Evolutionary conservation across 2,888 invertebrate species (phyloP).

Genomic region (Agonopterix heracliana): DNA sequence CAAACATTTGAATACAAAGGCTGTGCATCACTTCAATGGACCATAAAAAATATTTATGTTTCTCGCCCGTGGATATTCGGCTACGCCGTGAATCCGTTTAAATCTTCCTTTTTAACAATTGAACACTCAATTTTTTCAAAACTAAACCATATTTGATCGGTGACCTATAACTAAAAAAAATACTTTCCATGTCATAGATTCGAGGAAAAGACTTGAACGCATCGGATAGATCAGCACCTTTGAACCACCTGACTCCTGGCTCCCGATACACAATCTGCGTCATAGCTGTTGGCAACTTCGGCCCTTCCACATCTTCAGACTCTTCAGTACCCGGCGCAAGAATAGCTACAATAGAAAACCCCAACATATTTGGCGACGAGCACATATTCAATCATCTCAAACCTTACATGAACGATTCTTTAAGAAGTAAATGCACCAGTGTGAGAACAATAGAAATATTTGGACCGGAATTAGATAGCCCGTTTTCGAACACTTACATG

Average conservation of each 20-base stretch:
- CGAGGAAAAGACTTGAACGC: constrained; percentile 84
- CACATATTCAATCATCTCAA: constrained; percentile 67
- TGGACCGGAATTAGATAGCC: constrained; percentile 76
- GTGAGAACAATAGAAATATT: constrained; percentile 85
- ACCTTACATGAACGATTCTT: constrained; percentile 77
- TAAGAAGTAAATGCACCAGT: constrained; percentile 85
- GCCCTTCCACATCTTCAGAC: constrained; percentile 57
- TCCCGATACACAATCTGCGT: constrained; percentile 92
- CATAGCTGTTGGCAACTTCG: constrained; percentile 85
- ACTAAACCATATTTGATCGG: neutral
- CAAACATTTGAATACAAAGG: constrained; percentile 73
- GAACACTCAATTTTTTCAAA: constrained; percentile 23
- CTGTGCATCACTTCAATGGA: constrained; percentile 74
- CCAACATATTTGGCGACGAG: constrained; percentile 75
- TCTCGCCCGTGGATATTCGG: constrained; percentile 59
- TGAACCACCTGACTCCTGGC: constrained; percentile 85
- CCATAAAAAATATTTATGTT: constrained; percentile 75
- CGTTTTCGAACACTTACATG: constrained; percentile 79
- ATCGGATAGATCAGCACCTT: constrained; percentile 82
- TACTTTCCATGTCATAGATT: constrained; percentile 69
- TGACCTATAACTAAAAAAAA: neutral
- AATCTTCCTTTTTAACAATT: constrained; percentile 56
- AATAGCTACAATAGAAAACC: constrained; percentile 57
- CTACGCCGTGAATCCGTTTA: constrained; percentile 58
- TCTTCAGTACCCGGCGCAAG: constrained; percentile 70